Conservation (phyloP, 2,797 vertebrate genomes). For the Poeciliopsis infans region DNA sequence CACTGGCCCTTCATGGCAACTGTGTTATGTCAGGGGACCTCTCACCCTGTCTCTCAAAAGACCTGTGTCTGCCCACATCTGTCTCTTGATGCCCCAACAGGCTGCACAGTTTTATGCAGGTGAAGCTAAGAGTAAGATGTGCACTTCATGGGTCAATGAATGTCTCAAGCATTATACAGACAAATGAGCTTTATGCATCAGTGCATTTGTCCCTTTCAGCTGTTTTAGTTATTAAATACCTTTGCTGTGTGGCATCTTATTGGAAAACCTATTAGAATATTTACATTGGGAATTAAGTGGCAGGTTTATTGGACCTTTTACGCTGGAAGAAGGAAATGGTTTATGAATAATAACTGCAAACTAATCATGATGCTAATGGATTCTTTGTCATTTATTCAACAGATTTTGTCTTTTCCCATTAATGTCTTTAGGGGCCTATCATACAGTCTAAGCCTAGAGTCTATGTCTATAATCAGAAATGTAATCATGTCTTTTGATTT, state of each 20-base stretch:
- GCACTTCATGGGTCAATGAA: constrained; percentile 38
- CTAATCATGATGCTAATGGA: neutral
- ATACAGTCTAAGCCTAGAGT: neutral
- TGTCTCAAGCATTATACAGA: constrained; percentile 38
- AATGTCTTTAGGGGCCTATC: neutral
- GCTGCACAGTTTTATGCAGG: constrained; percentile 24
- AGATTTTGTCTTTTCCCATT: neutral
- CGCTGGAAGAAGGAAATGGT: neutral
- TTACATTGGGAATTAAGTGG: constrained; percentile 3
- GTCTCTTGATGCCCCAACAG: constrained; percentile 30
- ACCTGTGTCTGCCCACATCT: constrained; percentile 37
- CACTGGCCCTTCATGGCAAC: constrained; percentile 25
- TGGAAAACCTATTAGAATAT: constrained; percentile 4
- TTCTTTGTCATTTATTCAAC: neutral
- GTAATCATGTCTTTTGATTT: neutral
- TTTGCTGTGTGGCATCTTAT: constrained; percentile 25
- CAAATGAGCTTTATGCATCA: constrained; percentile 46
- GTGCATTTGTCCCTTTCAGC: constrained; percentile 32
- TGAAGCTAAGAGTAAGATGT: constrained; percentile 34
- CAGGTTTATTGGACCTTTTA: constrained; percentile 2
- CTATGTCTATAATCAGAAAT: neutral
- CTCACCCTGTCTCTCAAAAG: constrained; percentile 46
- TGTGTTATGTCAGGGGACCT: constrained; percentile 34
- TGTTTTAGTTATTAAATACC: constrained; percentile 44
- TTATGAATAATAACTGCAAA: neutral